Base-by-base conservation (phyloP, 2,797 vertebrate species). In the Sandelia bainsii region DNA sequence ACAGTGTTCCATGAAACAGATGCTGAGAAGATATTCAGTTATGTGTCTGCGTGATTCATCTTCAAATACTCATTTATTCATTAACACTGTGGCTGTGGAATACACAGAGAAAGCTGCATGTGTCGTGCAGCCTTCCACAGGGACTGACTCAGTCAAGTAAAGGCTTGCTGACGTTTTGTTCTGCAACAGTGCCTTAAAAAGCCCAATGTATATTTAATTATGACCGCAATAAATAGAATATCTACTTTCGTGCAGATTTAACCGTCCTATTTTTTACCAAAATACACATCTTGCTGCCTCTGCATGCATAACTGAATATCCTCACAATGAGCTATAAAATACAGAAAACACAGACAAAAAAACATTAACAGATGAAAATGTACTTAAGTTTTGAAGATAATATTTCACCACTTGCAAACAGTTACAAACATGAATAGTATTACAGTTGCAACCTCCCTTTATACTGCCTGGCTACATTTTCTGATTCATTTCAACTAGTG, bases 201-300 rank as follows among this genome's bases (percentile, higher is more conserved):
- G 71, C 63, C 62, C 63, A 22, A 83, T 83, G 63, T 80, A 86
- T 87, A 82, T 90, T 87, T 90, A 87, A 88, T 83, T 71, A 80
- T 40, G 42, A 53, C 70, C 25, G 5, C 63, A 79, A 72, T 71
- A 85, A 77, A 71, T 58, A 63, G 60, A 46, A 62, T 20, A 62
- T 64, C 59, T 64, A 57, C 69, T 62, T 74, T 77, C 75, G 72
- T 69, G 59, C 65, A 74, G 71, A 81, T 74, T 79, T 72, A 73
- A 80, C 56, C 46, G 27, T 39, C 40, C 62, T 66, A 60, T 66
- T 79, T 86, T 32, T 71, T 52, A 58, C 58, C 9, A 72, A 39
- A 32, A 51, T 49, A 32, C 32, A 32, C 32, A 39, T 49, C 50
- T 45, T 39, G 25, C 54, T 14, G 61, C 54, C 58, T 69, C 27